A percentile compares a stretch with the other conserved stretches of the same genome.
Conservation (phyloP, 2,113 vertebrate genomes). For the Ellobius talpinus region DNA sequence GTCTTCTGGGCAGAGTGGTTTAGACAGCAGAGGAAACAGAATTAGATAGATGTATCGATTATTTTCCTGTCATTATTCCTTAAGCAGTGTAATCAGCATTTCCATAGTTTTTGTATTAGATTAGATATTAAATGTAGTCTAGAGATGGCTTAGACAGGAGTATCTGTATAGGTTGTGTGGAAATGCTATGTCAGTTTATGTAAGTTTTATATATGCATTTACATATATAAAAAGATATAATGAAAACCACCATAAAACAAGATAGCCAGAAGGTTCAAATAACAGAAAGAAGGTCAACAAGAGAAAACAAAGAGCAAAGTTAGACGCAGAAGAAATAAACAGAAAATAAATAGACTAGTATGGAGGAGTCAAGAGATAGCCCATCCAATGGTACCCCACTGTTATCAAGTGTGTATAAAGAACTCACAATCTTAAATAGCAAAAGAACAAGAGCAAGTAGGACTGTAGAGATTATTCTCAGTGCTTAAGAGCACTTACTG, state of each 20-base stretch:
- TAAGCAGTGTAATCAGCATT: background rate
- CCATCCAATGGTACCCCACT: background rate
- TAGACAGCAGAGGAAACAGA: background rate
- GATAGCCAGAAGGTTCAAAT: background rate
- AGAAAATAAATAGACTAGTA: background rate
- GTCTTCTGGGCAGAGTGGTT: background rate
- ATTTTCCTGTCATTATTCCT: background rate
- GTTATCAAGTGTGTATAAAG: background rate
- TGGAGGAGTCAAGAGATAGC: background rate
- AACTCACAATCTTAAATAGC: background rate
- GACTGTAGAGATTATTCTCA: background rate
- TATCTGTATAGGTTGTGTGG: background rate
- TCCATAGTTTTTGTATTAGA: background rate
- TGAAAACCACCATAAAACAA: background rate
- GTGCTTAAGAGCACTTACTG: too few species aligned
- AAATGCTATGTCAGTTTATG: background rate
- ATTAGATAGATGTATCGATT: background rate
- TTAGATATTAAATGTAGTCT: background rate
- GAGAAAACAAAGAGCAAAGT: background rate
- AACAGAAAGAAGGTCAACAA: background rate
- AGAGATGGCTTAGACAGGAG: background rate
- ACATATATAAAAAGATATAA: background rate
- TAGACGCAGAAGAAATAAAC: background rate
- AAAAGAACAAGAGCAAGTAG: rapidly evolving
- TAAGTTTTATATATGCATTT: background rate